phyloP scores from a whole-genome alignment of 1,140 invertebrate genomes.

The Anagrus nilaparvatae region DNA sequence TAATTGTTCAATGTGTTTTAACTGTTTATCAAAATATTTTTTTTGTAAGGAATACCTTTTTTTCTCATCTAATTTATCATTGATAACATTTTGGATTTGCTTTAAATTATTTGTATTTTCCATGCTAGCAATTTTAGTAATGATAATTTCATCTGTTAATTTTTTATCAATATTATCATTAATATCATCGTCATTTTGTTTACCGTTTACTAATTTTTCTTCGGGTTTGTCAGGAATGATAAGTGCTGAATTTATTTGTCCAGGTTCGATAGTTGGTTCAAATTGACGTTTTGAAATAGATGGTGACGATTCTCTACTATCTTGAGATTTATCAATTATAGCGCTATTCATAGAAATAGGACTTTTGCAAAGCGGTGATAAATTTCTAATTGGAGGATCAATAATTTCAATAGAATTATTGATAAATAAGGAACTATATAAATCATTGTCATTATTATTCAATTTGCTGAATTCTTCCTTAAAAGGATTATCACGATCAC shows the following conservation, averaged over 20 bases:
- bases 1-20: conserved; percentile 53
- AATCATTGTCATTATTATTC: conserved; percentile 12
- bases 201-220: no score
- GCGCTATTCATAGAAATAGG: conserved; percentile 31
- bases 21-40: conserved; percentile 56
- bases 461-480: no score
- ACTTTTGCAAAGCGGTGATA: conserved; percentile 22
- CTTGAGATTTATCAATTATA: conserved; percentile 30
- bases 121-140: no score
- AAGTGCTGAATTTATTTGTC: conserved; percentile 32
- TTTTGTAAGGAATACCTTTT: conserved; percentile 51
- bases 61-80: conserved; percentile 19
- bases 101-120: conserved; percentile 32
- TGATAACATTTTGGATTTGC: conserved; percentile 28
- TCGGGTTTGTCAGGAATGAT: conserved; percentile 32
- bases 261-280: conserved; percentile 17
- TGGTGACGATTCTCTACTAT: conserved; percentile 15
- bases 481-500: no score
- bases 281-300: conserved; percentile 9
- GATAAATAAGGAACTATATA: conserved; percentile 24
- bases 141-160: no score
- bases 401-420: conserved; percentile 14
- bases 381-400: conserved; percentile 14
- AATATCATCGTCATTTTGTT: no score
- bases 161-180: no score